Evolutionary conservation across 2,888 invertebrate genomes (phyloP).

Genomic region (Chrysomela aeneicollis): DNA sequence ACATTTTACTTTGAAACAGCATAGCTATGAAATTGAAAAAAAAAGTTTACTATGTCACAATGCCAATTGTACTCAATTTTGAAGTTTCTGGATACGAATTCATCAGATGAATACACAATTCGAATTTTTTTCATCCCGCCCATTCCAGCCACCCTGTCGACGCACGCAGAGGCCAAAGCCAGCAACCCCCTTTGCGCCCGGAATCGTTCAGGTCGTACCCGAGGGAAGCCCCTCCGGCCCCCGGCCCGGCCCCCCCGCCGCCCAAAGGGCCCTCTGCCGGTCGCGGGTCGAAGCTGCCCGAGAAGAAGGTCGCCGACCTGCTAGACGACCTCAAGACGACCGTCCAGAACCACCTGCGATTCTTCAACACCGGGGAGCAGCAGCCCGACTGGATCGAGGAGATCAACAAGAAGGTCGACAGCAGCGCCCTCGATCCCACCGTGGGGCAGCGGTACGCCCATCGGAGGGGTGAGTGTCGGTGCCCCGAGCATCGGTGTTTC

Average conservation of each 20-base stretch:
- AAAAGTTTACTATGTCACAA: no score
- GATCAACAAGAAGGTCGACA: background rate
- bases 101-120: no score
- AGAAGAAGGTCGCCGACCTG: background rate
- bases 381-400: background rate
- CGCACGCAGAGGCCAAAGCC: background rate
- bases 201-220: background rate
- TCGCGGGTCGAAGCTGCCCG: background rate
- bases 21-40: no score
- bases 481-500: no score
- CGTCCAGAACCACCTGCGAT: background rate
- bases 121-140: background rate
- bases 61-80: no score
- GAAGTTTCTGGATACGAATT: no score
- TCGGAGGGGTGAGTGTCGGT: background rate
- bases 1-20: no score
- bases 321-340: background rate
- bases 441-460: background rate
- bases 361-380: background rate
- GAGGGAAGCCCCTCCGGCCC: background rate
- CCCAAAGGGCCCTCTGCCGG: background rate
- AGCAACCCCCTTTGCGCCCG: background rate
- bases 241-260: background rate
- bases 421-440: background rate
- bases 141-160: background rate